Conservation (phyloP, 1,140 invertebrate species). For the Dinoponera quadriceps region DNA sequence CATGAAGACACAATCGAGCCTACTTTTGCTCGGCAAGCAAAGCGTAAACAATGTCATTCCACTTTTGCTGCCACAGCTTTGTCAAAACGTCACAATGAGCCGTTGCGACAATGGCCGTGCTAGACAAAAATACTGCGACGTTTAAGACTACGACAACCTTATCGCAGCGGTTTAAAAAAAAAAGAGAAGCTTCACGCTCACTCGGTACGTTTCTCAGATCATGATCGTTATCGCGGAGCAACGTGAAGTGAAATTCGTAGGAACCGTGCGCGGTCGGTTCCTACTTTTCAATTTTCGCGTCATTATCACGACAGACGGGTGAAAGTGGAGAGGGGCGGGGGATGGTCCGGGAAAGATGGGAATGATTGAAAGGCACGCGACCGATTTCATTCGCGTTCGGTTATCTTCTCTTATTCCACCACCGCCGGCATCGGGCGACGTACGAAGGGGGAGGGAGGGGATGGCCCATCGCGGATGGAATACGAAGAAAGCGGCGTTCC, state of each 20-base stretch:
- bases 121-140: no score
- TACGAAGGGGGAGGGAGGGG: background rate
- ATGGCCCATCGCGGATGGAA: slow-evolving; percentile 45
- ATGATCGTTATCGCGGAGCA: background rate
- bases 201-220: background rate
- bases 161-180: no score
- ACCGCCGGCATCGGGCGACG: background rate
- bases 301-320: background rate
- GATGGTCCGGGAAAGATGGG: background rate
- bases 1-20: background rate
- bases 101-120: no score
- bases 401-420: slow-evolving; percentile 58
- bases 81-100: no score
- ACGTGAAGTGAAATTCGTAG: background rate
- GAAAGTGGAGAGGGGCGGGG: background rate
- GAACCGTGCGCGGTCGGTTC: background rate
- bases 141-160: no score
- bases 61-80: no score
- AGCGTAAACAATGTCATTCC: no score
- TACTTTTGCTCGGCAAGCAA: no score
- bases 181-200: no score
- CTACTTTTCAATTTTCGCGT: background rate
- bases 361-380: slow-evolving; percentile 59
- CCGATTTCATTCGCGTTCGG: slow-evolving; percentile 68
- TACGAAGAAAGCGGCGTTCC: slow-evolving; percentile 66